Conservation (phyloP, 1,140 invertebrate genomes). For the Cotesia vestalis region DNA sequence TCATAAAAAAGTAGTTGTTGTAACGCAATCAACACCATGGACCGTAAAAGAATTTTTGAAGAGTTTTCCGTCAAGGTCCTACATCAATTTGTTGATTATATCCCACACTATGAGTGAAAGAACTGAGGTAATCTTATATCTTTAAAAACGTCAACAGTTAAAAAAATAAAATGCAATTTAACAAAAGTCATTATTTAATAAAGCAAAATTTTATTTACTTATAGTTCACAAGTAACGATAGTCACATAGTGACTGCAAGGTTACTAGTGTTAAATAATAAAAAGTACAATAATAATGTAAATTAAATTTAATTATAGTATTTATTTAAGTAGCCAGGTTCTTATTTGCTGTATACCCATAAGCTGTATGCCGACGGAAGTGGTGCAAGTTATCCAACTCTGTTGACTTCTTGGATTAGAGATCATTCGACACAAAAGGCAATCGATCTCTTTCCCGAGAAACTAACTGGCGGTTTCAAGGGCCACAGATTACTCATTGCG, state of each 20-base stretch:
- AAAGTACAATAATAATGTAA: background rate
- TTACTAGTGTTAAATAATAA: too few species aligned
- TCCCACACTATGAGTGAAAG: constrained; percentile 55
- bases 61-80: constrained; percentile 69
- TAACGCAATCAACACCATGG: constrained; percentile 75
- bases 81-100: constrained; percentile 74
- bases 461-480: constrained; percentile 73
- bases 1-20: constrained; percentile 69
- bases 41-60: constrained; percentile 74
- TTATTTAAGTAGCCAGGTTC: constrained; percentile 67
- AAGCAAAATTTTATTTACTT: too few species aligned
- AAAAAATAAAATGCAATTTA: too few species aligned
- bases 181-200: too few species aligned
- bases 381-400: constrained; percentile 72
- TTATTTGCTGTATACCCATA: constrained; percentile 77
- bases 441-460: constrained; percentile 75
- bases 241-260: too few species aligned
- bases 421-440: constrained; percentile 67
- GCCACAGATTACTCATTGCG: constrained; percentile 74
- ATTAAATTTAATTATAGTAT: constrained; percentile 1
- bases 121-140: constrained; percentile 37
- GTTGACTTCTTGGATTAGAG: constrained; percentile 73
- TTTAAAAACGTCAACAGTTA: too few species aligned
- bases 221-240: too few species aligned
- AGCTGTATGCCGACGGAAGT: constrained; percentile 73